Conservation (phyloP, 53 echinoderm and acorn worm genomes). For the Paracentrotus lividus region DNA sequence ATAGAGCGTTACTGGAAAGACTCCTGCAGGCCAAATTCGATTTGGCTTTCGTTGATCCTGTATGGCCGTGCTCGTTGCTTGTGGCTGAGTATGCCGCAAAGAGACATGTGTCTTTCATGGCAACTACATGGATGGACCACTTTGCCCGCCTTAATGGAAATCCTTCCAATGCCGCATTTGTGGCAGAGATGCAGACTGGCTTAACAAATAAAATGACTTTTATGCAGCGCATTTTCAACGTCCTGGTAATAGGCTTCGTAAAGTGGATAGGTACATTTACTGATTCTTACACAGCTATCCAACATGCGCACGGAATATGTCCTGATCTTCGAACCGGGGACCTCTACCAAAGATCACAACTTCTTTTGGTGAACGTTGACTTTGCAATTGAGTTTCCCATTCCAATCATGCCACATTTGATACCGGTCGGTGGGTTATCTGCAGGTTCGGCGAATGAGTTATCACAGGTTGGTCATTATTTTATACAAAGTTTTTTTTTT, state of each 20-base stretch:
- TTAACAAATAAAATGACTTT: conserved; percentile 44
- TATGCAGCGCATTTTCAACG: neutral
- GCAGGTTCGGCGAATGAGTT: neutral
- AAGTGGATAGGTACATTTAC: neutral
- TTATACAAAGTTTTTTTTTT: too few species aligned
- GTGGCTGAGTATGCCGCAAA: conserved; percentile 62
- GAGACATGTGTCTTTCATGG: conserved; percentile 31
- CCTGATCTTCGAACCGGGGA: neutral
- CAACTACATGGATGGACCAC: neutral
- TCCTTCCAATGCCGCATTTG: conserved; percentile 32
- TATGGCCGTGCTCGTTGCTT: conserved; percentile 69
- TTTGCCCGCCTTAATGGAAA: conserved; percentile 26
- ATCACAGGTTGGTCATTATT: neutral
- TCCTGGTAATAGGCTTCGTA: neutral
- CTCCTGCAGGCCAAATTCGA: conserved; percentile 59
- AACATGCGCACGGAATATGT: conserved; percentile 45
- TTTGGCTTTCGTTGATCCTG: conserved; percentile 66
- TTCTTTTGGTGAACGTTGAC: conserved; percentile 45
- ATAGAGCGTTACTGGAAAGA: neutral
- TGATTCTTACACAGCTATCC: neutral
- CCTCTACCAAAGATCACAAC: conserved; percentile 38
- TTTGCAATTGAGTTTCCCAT: conserved; percentile 44
- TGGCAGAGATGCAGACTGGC: conserved; percentile 28
- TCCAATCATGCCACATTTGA: conserved; percentile 14
- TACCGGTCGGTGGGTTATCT: conserved; percentile 36